A percentile compares a stretch with the other conserved stretches of the same genome.
These are phyloP conservation scores for Tromatobia lineatoria DNA, from an alignment of 2,888 invertebrate genomes.

Conservation along the genomic window DNA sequence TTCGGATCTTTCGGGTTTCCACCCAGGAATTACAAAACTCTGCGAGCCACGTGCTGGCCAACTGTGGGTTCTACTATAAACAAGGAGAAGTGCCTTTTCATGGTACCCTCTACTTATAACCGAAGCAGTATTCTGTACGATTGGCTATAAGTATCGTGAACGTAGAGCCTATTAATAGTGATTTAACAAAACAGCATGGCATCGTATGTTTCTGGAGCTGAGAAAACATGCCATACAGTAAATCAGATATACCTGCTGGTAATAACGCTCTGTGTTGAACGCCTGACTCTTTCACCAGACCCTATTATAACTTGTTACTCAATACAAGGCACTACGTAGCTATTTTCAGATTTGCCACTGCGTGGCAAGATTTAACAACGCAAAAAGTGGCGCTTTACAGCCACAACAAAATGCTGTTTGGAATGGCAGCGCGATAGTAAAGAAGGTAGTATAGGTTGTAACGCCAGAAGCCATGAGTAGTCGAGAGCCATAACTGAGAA, in stretches of 20 bases:
- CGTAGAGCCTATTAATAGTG: neutral
- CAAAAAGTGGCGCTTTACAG: constrained; percentile 18
- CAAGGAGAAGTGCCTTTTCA: constrained; percentile 24
- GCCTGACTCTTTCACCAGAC: neutral
- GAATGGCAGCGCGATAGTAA: neutral
- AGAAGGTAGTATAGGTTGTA: constrained; percentile 2
- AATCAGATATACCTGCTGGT: constrained; percentile 8
- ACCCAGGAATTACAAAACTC: constrained; percentile 17
- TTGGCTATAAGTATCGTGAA: neutral
- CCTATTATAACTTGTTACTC: neutral
- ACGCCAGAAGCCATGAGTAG: constrained; percentile 17
- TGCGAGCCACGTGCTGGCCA: neutral
- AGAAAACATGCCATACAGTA: constrained; percentile 1
- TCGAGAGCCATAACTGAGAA: constrained; percentile 50
- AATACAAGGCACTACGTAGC: neutral
- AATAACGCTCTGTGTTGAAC: constrained; percentile 17
- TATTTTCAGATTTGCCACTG: constrained; percentile 1
- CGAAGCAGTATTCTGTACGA: neutral
- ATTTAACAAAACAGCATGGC: neutral
- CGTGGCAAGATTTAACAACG: constrained; percentile 24
- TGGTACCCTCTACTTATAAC: neutral
- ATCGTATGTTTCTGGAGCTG: constrained; percentile 3
- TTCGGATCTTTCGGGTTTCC: neutral
- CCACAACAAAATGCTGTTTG: neutral
- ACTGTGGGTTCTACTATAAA: constrained; percentile 14